A percentile compares a stretch with the other conserved stretches of the same genome.
Evolutionary conservation across 2,888 invertebrate genomes (phyloP).

Genomic region (Ophion ventricosus): DNA sequence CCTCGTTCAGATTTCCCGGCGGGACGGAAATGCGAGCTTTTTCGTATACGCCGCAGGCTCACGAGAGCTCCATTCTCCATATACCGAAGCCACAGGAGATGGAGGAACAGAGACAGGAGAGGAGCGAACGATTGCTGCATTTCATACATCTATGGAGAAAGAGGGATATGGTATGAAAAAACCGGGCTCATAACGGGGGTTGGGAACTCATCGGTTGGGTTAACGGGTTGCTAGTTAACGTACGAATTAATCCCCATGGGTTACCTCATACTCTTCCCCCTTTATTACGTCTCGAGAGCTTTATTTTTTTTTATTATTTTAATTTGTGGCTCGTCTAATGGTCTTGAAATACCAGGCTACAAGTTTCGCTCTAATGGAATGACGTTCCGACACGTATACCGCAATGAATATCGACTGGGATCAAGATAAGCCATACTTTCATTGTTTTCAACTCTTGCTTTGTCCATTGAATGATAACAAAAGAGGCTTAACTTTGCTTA

Average conservation of each 20-base stretch:
- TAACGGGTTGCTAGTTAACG: conserved; percentile 68
- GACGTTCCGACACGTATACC: conserved; percentile 16
- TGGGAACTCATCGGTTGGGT: conserved; percentile 68
- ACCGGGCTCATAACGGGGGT: conserved; percentile 50
- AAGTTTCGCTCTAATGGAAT: conserved; percentile 31
- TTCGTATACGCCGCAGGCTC: conserved; percentile 48
- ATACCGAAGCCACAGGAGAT: conserved; percentile 34
- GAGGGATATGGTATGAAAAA: conserved; percentile 43
- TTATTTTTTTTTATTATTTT: conserved; percentile 40
- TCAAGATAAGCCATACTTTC: too few relatives aligned
- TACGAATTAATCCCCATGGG: conserved; percentile 68
- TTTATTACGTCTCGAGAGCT: conserved; percentile 32
- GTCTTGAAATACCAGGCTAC: conserved; percentile 31
- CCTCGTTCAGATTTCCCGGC: conserved; percentile 69
- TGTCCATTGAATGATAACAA: too few relatives aligned
- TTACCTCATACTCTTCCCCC: conserved; percentile 50
- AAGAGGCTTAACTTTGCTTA: too few relatives aligned
- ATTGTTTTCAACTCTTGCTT: conserved; percentile 31
- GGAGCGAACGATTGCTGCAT: conserved; percentile 40
- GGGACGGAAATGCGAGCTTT: conserved; percentile 56
- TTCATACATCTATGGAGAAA: conserved; percentile 41
- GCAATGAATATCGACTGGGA: neutral
- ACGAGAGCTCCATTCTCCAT: conserved; percentile 47
- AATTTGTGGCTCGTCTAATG: conserved; percentile 38
- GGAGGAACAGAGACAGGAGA: conserved; percentile 1